Evolutionary conservation across 1,140 invertebrate genomes (phyloP).

Genomic region (Drosophila cardini): DNA sequence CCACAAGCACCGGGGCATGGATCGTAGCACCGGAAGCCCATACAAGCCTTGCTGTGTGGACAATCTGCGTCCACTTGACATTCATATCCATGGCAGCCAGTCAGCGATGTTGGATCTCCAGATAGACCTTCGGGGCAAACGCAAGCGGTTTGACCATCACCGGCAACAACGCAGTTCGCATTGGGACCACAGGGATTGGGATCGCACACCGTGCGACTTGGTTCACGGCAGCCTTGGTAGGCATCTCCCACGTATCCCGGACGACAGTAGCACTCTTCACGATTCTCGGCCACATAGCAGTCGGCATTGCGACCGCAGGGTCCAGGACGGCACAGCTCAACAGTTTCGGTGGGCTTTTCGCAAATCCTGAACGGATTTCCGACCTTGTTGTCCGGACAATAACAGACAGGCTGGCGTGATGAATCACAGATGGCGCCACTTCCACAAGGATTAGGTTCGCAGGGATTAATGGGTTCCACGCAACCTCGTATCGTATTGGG

Average conservation of each 20-base stretch:
- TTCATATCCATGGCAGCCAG: constrained; percentile 90
- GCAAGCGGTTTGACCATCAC: constrained; percentile 89
- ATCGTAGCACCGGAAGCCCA: constrained; percentile 91
- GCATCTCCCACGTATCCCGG: constrained; percentile 91
- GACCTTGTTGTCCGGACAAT: constrained; percentile 90
- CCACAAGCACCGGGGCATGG: constrained; percentile 93
- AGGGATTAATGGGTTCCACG: constrained; percentile 90
- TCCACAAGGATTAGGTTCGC: constrained; percentile 93
- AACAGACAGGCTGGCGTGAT: constrained; percentile 90
- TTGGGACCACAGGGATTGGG: constrained; percentile 92
- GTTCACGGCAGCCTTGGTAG: constrained; percentile 89
- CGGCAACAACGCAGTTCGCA: constrained; percentile 89
- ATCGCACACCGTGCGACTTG: constrained; percentile 88
- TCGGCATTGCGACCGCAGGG: constrained; percentile 91
- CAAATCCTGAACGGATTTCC: constrained; percentile 93
- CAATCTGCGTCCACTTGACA: constrained; percentile 92
- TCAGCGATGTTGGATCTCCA: constrained; percentile 90
- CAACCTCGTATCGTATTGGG: constrained; percentile 95
- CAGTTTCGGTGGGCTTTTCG: constrained; percentile 86
- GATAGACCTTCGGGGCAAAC: constrained; percentile 90
- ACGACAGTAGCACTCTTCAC: constrained; percentile 91
- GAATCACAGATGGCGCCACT: constrained; percentile 91
- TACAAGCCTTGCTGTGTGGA: constrained; percentile 89
- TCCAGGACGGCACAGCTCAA: constrained; percentile 90
- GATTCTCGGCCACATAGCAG: constrained; percentile 91